These are phyloP conservation scores for Poecilia velifera DNA, from an alignment of 2,797 vertebrate genomes.

Conservation along the genomic window DNA sequence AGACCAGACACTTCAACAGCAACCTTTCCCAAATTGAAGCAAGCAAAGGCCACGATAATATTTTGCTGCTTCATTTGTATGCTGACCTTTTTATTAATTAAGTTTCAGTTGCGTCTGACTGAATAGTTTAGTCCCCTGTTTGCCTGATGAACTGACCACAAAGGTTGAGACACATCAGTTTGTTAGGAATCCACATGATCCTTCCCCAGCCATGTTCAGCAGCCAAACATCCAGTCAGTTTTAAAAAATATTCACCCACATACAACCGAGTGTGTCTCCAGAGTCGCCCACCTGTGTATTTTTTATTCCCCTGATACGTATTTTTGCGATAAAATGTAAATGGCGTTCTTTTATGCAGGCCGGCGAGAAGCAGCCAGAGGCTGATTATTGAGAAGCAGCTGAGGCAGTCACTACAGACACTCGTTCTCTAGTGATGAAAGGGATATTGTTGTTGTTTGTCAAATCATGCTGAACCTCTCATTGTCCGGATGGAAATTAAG, in stretches of 20 bases:
- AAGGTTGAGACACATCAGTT: neutral
- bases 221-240: neutral
- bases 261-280: neutral
- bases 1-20: neutral
- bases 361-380: slow-evolving; percentile 16
- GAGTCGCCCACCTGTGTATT: slow-evolving; percentile 23
- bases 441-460: slow-evolving; percentile 28
- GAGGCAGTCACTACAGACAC: slow-evolving; percentile 27
- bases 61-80: neutral
- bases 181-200: neutral
- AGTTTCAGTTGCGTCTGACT: neutral
- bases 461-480: slow-evolving; percentile 27
- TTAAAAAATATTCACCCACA: slow-evolving; percentile 6
- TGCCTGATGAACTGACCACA: neutral
- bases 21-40: slow-evolving; percentile 2
- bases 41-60: neutral
- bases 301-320: slow-evolving; percentile 3
- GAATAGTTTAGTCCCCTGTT: neutral
- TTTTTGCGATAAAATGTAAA: slow-evolving; percentile 42
- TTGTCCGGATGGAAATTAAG: slow-evolving; percentile 42
- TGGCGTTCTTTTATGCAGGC: slow-evolving; percentile 40
- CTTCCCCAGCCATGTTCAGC: neutral
- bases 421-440: slow-evolving; percentile 36
- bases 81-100: slow-evolving; percentile 2
- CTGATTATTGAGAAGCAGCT: slow-evolving; percentile 41